Base-by-base conservation (phyloP, 2,797 vertebrate species). In the Hippoglossus hippoglossus region DNA sequence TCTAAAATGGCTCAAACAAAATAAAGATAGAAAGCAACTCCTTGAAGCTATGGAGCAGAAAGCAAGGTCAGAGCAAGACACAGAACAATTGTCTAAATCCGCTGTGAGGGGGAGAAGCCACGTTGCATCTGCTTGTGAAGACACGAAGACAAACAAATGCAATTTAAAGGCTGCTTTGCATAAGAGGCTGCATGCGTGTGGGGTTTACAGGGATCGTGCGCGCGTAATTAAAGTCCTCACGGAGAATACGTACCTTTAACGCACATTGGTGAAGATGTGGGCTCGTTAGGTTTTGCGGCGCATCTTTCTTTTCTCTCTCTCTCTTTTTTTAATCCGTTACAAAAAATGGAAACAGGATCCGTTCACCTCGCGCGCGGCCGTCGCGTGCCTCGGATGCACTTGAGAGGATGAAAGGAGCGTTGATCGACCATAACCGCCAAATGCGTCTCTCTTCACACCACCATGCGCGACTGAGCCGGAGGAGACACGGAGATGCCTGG, bases 401-500 rank as follows among this genome's bases (percentile, higher is more conserved):
- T 63, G 56, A 77, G 80, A 86, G 82, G 81, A 89, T 60, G 75
- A 84, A 73, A 83, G 71, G 89, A 86, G 71, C 68, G 91, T 88
- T 92, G 91, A 93, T 89, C 81, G 81, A 90, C 89, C 89, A 91
- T 90, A 88, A 84, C 88, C 90, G 90, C 71, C 77, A 82, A 88
- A 81, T 53, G 88, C 75, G 81, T 79, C 75, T 86, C 75, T 86
- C 76, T 80, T 73, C 70, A 57, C 44, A 46, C 5, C 44, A 84
- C 84, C 89, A 77, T 83, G 87, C 87, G 87, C 87, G 73, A 85
- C 89, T 4, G 47, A 19, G 86, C 85, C 78, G 80, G 92, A 77
- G 87, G 93, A 93, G 91, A 92, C 84, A 78, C 76, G 73, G 93
- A 91, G 91, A 82, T 82, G 90, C 92, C 88, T 90, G 91, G 90